Evolutionary conservation across 2,113 vertebrate species (phyloP).

Genomic region (Bos indicus): DNA sequence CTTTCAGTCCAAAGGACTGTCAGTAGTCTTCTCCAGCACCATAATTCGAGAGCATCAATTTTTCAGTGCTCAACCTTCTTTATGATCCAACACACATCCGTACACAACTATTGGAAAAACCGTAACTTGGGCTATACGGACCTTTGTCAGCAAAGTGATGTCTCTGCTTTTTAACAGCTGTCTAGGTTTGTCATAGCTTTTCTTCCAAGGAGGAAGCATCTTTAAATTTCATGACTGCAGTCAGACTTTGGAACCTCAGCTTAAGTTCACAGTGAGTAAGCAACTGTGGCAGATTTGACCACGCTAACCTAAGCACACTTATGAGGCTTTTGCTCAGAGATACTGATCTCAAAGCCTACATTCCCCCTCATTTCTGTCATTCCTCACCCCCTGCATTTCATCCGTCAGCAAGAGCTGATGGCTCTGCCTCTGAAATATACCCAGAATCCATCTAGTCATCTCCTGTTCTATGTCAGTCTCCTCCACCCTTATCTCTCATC

Average conservation of each 20-base stretch:
- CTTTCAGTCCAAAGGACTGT: not conserved
- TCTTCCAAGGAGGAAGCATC: not conserved
- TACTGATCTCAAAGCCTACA: not conserved
- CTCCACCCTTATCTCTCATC: not conserved
- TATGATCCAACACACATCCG: not conserved
- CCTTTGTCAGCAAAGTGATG: not conserved
- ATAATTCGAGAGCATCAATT: not conserved
- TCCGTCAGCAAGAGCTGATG: not conserved
- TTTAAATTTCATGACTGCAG: not conserved
- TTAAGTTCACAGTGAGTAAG: not conserved
- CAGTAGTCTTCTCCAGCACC: not conserved
- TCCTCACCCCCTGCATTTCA: not conserved
- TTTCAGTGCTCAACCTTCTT: not conserved
- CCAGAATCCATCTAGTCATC: not conserved
- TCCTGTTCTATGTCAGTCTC: not conserved
- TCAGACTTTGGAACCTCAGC: not conserved
- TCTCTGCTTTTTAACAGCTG: not conserved
- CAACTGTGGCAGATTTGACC: not conserved
- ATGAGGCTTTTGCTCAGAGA: not conserved
- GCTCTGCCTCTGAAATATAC: not conserved
- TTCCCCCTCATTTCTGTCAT: not conserved
- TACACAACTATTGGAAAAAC: not conserved
- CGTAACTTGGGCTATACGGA: not conserved
- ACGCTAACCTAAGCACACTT: accelerated
- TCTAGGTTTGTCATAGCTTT: not conserved